Conservation (phyloP, 2,888 invertebrate species). For the Apeira syringaria region DNA sequence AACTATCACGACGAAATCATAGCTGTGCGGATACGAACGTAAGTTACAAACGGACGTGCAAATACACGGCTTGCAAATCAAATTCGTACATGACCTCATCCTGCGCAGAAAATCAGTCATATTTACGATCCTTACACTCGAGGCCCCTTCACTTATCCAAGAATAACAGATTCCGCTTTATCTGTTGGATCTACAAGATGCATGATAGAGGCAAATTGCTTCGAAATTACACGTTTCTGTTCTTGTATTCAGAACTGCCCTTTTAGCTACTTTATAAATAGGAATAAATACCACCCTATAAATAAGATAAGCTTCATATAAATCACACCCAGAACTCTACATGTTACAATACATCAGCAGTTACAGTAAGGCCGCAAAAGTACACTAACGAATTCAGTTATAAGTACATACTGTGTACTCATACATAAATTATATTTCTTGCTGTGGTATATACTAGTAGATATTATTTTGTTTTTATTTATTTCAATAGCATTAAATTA, state of each 20-base stretch:
- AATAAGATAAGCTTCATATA: constrained; percentile 12
- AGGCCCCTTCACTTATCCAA: not conserved
- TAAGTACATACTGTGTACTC: no score
- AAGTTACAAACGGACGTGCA: no score
- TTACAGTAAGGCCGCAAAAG: not conserved
- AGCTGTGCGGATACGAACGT: no score
- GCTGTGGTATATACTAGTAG: no score
- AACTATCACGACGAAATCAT: no score
- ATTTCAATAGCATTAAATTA: no score
- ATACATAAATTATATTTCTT: no score
- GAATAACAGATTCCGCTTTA: constrained; percentile 2
- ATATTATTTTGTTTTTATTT: no score
- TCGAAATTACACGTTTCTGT: no score
- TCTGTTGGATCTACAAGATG: constrained; percentile 5
- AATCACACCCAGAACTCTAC: constrained; percentile 12
- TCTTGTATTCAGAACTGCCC: no score
- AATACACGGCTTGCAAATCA: not conserved
- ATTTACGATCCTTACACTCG: not conserved
- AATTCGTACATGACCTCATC: not conserved
- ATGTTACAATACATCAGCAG: constrained; percentile 2
- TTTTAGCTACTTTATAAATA: no score
- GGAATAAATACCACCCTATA: constrained; percentile 6
- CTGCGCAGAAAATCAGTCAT: not conserved
- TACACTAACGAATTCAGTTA: no score
- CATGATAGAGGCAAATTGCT: constrained; percentile 16